Evolutionary conservation across 1,140 invertebrate species (phyloP).

Genomic region (Tyrophagus putrescentiae): DNA sequence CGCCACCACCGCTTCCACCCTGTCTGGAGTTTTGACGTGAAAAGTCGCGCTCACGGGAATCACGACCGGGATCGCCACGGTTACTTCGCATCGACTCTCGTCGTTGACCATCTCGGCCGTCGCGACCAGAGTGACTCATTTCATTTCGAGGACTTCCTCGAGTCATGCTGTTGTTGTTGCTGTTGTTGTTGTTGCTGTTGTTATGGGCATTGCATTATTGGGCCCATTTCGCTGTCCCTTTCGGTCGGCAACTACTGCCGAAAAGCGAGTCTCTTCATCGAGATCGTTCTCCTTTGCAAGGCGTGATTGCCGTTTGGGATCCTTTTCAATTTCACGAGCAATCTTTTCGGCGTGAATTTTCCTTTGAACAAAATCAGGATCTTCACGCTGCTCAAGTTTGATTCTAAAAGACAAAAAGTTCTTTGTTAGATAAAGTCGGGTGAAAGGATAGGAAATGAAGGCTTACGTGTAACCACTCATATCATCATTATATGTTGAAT

Average conservation of each 20-base stretch:
- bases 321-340: slow-evolving; percentile 73
- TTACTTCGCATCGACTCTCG: slow-evolving; percentile 1
- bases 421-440: slow-evolving; percentile 14
- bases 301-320: slow-evolving; percentile 58
- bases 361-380: slow-evolving; percentile 64
- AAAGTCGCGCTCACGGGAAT: too few relatives aligned
- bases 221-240: not conserved
- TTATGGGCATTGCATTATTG: not conserved
- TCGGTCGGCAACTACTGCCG: slow-evolving; percentile 29
- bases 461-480: slow-evolving; percentile 59
- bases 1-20: not conserved
- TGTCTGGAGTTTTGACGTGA: not conserved
- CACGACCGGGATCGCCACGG: not conserved
- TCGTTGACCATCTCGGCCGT: not conserved
- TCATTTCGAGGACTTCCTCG: slow-evolving; percentile 3
- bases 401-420: slow-evolving; percentile 35
- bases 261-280: slow-evolving; percentile 55
- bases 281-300: slow-evolving; percentile 77
- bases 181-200: slow-evolving; percentile 12
- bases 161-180: slow-evolving; percentile 2
- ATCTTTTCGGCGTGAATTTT: slow-evolving; percentile 70
- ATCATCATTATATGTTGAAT: slow-evolving; percentile 68
- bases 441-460: not conserved
- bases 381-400: slow-evolving; percentile 61
- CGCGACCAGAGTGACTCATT: not conserved